phyloP scores from a whole-genome alignment of 2,113 vertebrate species.

The Sitta europaea region DNA sequence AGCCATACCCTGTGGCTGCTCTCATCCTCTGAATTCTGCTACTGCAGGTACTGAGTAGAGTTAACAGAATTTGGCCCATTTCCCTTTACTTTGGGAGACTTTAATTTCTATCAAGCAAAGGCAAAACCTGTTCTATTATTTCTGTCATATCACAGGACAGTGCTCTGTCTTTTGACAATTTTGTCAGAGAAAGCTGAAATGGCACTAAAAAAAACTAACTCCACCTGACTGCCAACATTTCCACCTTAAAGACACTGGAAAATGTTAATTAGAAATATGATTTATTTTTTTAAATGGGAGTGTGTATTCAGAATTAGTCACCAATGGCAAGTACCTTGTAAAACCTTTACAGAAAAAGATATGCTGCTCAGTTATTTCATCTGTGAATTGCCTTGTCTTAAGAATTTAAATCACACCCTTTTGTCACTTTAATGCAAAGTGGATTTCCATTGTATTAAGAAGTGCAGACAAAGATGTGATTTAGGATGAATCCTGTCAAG shows the following conservation, averaged over 20 bases:
- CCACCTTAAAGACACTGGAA: background rate
- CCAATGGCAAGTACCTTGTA: background rate
- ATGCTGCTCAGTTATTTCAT: background rate
- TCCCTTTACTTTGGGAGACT: background rate
- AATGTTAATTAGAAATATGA: background rate
- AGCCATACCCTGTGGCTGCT: background rate
- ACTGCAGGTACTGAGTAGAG: accelerated
- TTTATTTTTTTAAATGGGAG: background rate
- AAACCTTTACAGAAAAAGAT: background rate
- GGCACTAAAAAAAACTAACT: background rate
- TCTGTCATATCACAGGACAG: background rate
- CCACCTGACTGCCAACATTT: background rate
- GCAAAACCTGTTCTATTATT: background rate
- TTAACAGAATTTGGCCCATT: background rate
- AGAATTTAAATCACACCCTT: conserved; percentile 52
- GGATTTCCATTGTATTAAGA: conserved; percentile 54
- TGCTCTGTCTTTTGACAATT: background rate
- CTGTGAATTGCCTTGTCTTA: conserved; percentile 2
- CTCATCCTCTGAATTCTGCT: background rate
- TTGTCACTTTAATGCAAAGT: conserved; percentile 59
- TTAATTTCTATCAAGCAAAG: background rate
- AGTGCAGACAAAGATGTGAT: conserved; percentile 65
- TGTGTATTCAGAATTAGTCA: background rate
- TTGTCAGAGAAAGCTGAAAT: background rate
- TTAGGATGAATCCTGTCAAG: conserved; percentile 64